Conservation (phyloP, 2,113 vertebrate species). For the Prietella phreatophila region DNA sequence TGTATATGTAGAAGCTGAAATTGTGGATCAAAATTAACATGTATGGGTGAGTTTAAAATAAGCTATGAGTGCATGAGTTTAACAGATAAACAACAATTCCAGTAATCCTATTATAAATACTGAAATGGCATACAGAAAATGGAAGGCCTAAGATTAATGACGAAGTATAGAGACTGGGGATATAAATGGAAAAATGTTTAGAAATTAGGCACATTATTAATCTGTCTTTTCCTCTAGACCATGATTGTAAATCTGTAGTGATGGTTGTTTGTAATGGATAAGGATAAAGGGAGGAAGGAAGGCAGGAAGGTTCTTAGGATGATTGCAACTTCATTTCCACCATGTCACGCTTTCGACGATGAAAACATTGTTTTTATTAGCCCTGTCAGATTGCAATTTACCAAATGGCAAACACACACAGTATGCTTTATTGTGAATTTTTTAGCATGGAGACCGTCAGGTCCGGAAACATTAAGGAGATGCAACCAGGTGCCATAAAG, state of each 20-base stretch:
- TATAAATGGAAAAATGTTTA: slow-evolving; percentile 51
- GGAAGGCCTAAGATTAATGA: not conserved
- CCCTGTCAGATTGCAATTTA: slow-evolving; percentile 76
- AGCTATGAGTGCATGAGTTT: not conserved
- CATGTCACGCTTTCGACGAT: slow-evolving; percentile 57
- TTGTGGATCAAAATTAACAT: not conserved
- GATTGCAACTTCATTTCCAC: slow-evolving; percentile 60
- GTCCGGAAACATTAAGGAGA: slow-evolving; percentile 84
- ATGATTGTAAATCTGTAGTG: slow-evolving; percentile 60
- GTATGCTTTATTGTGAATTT: slow-evolving; percentile 80
- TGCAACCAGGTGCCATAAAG: slow-evolving; percentile 81
- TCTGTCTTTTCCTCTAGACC: slow-evolving; percentile 59
- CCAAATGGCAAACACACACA: slow-evolving; percentile 78
- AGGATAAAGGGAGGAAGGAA: slow-evolving; percentile 68
- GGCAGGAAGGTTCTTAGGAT: slow-evolving; percentile 57
- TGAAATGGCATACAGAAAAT: not conserved
- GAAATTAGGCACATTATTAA: slow-evolving; percentile 52
- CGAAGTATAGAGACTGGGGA: slow-evolving; percentile 56
- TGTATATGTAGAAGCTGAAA: not conserved
- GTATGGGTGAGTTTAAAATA: not conserved
- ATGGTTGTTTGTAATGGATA: slow-evolving; percentile 61
- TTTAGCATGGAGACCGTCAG: slow-evolving; percentile 76
- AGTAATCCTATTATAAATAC: not conserved
- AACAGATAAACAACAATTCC: not conserved
- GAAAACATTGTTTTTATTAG: slow-evolving; percentile 74